A percentile compares a stretch with the other conserved stretches of the same genome.
Conservation (phyloP, 2,113 vertebrate species). For the Lophius piscatorius region DNA sequence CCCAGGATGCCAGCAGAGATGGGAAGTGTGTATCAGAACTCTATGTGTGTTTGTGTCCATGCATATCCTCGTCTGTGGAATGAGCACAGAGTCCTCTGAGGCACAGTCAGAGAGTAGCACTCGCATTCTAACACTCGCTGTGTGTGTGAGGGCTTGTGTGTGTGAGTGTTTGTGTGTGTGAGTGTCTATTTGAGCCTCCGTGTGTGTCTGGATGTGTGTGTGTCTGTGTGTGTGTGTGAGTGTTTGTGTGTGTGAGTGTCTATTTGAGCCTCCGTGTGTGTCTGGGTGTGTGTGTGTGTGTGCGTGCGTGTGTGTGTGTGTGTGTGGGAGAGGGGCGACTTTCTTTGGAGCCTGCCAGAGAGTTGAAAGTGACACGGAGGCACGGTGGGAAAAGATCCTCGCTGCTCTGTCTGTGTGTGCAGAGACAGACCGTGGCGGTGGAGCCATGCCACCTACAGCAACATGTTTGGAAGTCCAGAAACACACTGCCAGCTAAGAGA, state of each 20-base stretch:
- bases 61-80: constrained; percentile 60
- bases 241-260: constrained; percentile 19
- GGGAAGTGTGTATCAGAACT: constrained; percentile 66
- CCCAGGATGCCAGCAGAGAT: constrained; percentile 73
- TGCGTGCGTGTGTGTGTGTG: constrained; percentile 28
- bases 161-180: neutral
- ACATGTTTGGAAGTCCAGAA: constrained; percentile 66
- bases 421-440: constrained; percentile 57
- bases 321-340: constrained; percentile 54
- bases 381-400: constrained; percentile 66
- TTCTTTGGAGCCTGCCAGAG: constrained; percentile 61
- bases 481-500: constrained; percentile 50
- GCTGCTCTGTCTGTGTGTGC: constrained; percentile 57
- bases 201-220: constrained; percentile 17
- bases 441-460: constrained; percentile 68
- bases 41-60: constrained; percentile 17
- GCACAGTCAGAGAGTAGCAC: constrained; percentile 64
- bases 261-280: constrained; percentile 30
- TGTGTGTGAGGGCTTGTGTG: constrained; percentile 12
- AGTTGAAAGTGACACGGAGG: constrained; percentile 72
- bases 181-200: neutral
- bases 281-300: constrained; percentile 40
- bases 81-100: constrained; percentile 68
- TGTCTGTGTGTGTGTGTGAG: constrained; percentile 5
- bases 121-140: constrained; percentile 56